A percentile compares a stretch with the other conserved stretches of the same genome.
Evolutionary conservation across 2,797 vertebrate species (phyloP).

Genomic region (Ciconia nigra): DNA sequence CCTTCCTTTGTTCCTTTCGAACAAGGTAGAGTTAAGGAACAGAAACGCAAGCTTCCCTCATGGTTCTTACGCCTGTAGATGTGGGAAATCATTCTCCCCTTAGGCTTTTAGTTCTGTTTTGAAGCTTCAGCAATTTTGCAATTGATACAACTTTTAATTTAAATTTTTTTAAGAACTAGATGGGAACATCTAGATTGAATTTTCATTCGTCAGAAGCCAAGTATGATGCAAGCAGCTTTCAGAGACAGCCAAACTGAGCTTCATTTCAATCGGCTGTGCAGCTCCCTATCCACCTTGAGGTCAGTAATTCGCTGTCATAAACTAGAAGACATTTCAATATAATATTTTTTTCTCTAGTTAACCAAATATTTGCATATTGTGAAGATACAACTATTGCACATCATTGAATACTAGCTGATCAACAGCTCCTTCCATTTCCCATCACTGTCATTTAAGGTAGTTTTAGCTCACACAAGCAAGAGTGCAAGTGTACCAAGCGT

Average conservation of each 20-base stretch:
- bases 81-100: background rate
- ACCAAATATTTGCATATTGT: background rate
- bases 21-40: background rate
- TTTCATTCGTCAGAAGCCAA: background rate
- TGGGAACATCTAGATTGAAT: background rate
- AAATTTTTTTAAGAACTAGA: background rate
- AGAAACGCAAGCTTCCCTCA: background rate
- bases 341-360: background rate
- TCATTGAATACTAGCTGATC: background rate
- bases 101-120: background rate
- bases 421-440: background rate
- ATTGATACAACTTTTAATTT: background rate
- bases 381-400: background rate
- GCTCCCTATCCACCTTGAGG: background rate
- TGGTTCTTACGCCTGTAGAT: background rate
- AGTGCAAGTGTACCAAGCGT: background rate
- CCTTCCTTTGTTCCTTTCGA: background rate
- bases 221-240: background rate
- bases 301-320: background rate
- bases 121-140: conserved; percentile 4
- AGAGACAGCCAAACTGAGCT: background rate
- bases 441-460: background rate
- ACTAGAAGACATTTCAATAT: background rate
- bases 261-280: background rate
- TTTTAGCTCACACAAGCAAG: background rate